Evolutionary conservation across 2,888 invertebrate genomes (phyloP).

Genomic region (Boloria euphrosyne): DNA sequence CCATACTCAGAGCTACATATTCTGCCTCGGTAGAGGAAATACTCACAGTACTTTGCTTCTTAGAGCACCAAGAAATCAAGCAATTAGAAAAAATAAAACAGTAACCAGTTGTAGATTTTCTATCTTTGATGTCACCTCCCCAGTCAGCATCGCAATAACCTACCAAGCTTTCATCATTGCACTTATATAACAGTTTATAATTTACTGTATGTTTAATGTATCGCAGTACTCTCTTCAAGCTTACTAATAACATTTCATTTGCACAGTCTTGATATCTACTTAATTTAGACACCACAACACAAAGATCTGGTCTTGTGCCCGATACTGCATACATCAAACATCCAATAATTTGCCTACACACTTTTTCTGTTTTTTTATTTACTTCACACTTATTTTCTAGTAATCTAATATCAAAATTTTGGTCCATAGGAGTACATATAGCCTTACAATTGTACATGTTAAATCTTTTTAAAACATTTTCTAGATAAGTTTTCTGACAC

Average conservation of each 20-base stretch:
- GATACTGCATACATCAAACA: conserved; percentile 38
- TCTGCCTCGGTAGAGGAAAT: too few species aligned
- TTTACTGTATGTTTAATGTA: conserved; percentile 1
- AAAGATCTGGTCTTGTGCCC: conserved; percentile 41
- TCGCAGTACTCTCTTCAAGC: conserved; percentile 22
- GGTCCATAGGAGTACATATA: conserved; percentile 37
- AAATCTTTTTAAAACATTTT: conserved; percentile 37
- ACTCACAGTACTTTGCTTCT: too few species aligned
- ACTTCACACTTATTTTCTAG: conserved; percentile 16
- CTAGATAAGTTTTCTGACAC: conserved; percentile 32
- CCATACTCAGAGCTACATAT: too few species aligned
- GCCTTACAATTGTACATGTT: conserved; percentile 40
- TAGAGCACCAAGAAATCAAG: conserved; percentile 43
- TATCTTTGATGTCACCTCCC: conserved; percentile 27
- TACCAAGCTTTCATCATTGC: conserved; percentile 10
- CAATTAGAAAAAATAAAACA: conserved; percentile 42
- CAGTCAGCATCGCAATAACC: conserved; percentile 33
- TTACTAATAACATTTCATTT: conserved; percentile 24
- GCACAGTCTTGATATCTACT: conserved; percentile 36
- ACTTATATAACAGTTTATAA: conserved; percentile 26
- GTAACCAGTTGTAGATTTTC: conserved; percentile 40
- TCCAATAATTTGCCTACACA: conserved; percentile 40
- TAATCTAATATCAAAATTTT: conserved; percentile 37
- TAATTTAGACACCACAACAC: conserved; percentile 32
- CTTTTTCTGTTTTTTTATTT: conserved; percentile 35